Percentiles rank a stretch among this genome's conserved stretches.
Evolutionary conservation across 2,888 invertebrate species (phyloP).

Genomic region (Tetranychus truncatus): DNA sequence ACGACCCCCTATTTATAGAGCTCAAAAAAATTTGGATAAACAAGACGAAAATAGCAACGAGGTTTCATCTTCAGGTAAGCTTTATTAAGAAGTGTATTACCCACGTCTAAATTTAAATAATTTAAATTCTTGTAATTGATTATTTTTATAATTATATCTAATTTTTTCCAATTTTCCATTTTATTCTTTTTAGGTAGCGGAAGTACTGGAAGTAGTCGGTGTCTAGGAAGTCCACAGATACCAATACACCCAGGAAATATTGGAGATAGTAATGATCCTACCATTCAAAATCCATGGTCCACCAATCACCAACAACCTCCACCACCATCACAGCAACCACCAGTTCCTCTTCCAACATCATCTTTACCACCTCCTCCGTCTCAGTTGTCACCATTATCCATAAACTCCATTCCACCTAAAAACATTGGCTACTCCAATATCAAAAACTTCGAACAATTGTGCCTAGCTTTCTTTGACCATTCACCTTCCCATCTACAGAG

Average conservation of each 20-base stretch:
- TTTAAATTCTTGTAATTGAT: not conserved
- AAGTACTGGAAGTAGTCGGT: conserved; percentile 13
- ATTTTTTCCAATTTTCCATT: not conserved
- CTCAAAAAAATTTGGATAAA: conserved; percentile 19
- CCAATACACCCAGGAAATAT: not conserved
- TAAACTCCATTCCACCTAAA: conserved; percentile 7
- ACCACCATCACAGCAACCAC: not conserved
- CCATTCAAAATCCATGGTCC: not conserved
- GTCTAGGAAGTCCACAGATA: conserved; percentile 8
- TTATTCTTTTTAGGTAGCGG: not conserved
- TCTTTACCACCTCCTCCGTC: not conserved
- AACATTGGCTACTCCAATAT: conserved; percentile 15
- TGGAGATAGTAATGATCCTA: not conserved
- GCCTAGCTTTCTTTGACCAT: conserved; percentile 16
- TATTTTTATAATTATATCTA: not conserved
- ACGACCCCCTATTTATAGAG: conserved; percentile 17
- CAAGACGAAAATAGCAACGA: conserved; percentile 17
- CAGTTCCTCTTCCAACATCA: not conserved
- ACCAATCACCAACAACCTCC: not conserved
- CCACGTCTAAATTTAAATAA: not conserved
- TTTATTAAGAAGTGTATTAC: not conserved
- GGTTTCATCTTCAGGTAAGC: conserved; percentile 9
- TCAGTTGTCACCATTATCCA: not conserved
- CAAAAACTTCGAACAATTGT: conserved; percentile 17
- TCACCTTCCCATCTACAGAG: conserved; percentile 15